Evolutionary conservation across 92 coral and sea anemone species (phyloP).

Genomic region (Epizoanthus illoricatus): DNA sequence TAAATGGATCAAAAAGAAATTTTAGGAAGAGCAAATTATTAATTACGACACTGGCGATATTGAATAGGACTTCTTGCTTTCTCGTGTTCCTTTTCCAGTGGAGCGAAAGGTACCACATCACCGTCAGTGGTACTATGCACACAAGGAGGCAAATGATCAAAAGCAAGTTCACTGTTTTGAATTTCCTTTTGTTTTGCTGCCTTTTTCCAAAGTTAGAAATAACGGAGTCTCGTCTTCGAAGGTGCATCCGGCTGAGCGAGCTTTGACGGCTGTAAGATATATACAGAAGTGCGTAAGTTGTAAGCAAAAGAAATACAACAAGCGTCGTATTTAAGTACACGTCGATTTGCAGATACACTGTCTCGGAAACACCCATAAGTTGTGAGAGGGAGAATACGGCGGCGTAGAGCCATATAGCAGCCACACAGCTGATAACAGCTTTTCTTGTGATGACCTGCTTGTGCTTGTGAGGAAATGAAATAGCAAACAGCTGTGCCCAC

Average conservation of each 20-base stretch:
- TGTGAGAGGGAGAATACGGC: conserved; percentile 45
- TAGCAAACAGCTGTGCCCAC: conserved; percentile 71
- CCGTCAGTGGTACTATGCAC: conserved; percentile 58
- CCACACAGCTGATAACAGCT: conserved; percentile 43
- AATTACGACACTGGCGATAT: conserved; percentile 46
- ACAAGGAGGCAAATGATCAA: conserved; percentile 60
- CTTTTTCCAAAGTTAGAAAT: conserved; percentile 12
- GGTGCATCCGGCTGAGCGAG: conserved; percentile 27
- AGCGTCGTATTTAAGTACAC: conserved; percentile 61
- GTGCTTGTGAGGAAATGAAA: conserved; percentile 67
- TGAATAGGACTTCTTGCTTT: neutral
- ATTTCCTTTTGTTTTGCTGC: conserved; percentile 40
- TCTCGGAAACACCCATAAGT: conserved; percentile 63
- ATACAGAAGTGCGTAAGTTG: conserved; percentile 60
- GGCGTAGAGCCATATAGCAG: conserved; percentile 59
- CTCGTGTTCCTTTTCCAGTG: conserved; percentile 49
- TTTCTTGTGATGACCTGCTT: conserved; percentile 50
- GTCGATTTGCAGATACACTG: conserved; percentile 54
- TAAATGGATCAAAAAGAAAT: conserved; percentile 75
- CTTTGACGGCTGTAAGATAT: conserved; percentile 64
- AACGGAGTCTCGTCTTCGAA: conserved; percentile 31
- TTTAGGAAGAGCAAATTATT: conserved; percentile 68
- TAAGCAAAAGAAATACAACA: conserved; percentile 52
- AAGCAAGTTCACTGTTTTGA: conserved; percentile 52
- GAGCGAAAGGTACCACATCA: conserved; percentile 67